Percentiles rank a stretch among this genome's conserved stretches.
These are phyloP conservation scores for Melanargia galathea DNA, from an alignment of 2,888 invertebrate genomes.

Conservation along the genomic window DNA sequence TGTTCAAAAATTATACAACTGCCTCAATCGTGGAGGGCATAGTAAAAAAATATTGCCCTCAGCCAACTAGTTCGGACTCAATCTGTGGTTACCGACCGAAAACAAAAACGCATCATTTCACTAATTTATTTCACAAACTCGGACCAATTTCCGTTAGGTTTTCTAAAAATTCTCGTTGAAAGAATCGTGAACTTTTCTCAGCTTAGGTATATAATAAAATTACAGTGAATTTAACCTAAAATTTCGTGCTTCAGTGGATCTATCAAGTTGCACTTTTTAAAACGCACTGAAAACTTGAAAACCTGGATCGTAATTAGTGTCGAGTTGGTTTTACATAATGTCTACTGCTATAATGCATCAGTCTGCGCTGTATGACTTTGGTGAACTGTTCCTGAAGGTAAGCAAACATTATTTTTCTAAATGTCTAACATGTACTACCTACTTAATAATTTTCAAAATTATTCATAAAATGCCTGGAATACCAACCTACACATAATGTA, in stretches of 20 bases:
- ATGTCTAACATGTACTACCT: too few species aligned
- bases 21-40: constrained; percentile 62
- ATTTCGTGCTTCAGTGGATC: constrained; percentile 75
- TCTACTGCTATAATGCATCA: constrained; percentile 90
- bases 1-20: constrained; percentile 73
- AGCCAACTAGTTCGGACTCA: constrained; percentile 76
- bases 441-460: too few species aligned
- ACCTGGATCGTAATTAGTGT: constrained; percentile 73
- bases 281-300: constrained; percentile 55
- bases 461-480: too few species aligned
- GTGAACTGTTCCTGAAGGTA: constrained; percentile 89
- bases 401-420: constrained; percentile 45
- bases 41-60: constrained; percentile 60
- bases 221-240: constrained; percentile 72
- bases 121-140: constrained; percentile 62
- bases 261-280: constrained; percentile 60
- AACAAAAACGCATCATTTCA: constrained; percentile 77
- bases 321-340: constrained; percentile 82
- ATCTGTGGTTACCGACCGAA: constrained; percentile 76
- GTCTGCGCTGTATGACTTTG: constrained; percentile 88
- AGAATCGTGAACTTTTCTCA: constrained; percentile 64
- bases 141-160: constrained; percentile 54
- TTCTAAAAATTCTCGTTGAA: constrained; percentile 70
- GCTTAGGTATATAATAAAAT: constrained; percentile 63
- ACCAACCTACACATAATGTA: too few species aligned